A percentile compares a stretch with the other conserved stretches of the same genome.
phyloP scores from a whole-genome alignment of 30 jellyfish, hydroid and myxozoan genomes.

The Hydra vulgaris region DNA sequence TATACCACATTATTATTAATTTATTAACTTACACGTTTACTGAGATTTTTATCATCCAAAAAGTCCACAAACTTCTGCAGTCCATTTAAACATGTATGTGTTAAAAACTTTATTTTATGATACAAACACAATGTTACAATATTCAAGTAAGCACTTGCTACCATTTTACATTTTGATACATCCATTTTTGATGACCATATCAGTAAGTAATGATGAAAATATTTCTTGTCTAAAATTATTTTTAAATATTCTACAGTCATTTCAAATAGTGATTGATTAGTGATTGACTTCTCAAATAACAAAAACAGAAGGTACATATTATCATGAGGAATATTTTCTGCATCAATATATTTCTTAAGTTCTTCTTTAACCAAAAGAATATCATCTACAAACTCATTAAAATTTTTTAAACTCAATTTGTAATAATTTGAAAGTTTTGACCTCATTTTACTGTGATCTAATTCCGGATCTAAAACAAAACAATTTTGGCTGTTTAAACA shows the following conservation, averaged over 20 bases:
- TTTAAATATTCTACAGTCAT: not conserved
- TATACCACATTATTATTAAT: too few species aligned
- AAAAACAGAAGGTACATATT: not conserved
- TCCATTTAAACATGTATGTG: not conserved
- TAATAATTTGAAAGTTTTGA: not conserved
- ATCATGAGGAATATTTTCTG: not conserved
- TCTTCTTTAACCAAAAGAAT: not conserved
- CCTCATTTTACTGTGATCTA: not conserved
- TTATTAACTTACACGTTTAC: not conserved
- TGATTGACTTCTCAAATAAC: not conserved
- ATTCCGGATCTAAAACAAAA: too few species aligned
- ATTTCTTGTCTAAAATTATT: not conserved
- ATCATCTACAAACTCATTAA: not conserved
- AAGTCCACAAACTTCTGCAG: not conserved
- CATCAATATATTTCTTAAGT: not conserved
- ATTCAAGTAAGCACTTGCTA: not conserved
- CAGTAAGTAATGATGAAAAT: not conserved
- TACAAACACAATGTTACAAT: not conserved
- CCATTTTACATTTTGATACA: not conserved
- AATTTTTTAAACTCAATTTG: not conserved
- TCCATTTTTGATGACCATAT: not conserved
- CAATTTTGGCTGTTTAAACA: too few species aligned
- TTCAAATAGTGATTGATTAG: not conserved
- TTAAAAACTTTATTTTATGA: not conserved
- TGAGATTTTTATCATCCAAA: not conserved